Conservation (phyloP, 2,888 invertebrate species). For the Xylota segnis region DNA sequence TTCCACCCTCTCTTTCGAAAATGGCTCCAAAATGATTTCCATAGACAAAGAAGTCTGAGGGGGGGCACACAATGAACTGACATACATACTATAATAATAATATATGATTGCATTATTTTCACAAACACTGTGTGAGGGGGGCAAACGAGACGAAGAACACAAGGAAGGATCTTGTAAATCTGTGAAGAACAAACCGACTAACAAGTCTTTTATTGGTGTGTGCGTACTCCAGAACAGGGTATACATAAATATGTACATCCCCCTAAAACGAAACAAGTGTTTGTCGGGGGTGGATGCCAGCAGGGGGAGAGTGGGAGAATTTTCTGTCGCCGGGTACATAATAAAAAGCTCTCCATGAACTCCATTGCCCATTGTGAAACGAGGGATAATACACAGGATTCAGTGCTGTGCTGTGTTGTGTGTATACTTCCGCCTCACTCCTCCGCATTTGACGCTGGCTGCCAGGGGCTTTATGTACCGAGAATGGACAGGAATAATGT, state of each 20-base stretch:
- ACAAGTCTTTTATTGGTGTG: conserved; percentile 74
- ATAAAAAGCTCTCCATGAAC: conserved; percentile 75
- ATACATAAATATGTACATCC: conserved; percentile 23
- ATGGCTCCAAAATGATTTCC: conserved; percentile 45
- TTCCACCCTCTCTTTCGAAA: conserved; percentile 46
- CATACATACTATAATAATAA: conserved; percentile 75
- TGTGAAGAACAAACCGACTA: conserved; percentile 76
- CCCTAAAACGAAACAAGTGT: conserved; percentile 47
- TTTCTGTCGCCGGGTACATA: conserved; percentile 73
- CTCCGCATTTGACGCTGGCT: conserved; percentile 24
- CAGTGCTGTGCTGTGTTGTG: conserved; percentile 17
- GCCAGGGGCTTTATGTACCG: conserved; percentile 63
- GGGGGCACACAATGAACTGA: conserved; percentile 66
- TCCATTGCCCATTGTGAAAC: conserved; percentile 66
- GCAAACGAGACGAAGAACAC: conserved; percentile 14
- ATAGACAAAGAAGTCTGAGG: conserved; percentile 39
- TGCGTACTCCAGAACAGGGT: conserved; percentile 50
- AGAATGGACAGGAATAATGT: conserved; percentile 48
- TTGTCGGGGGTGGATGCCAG: conserved; percentile 24
- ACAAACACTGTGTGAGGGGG: conserved; percentile 29
- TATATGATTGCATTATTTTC: conserved; percentile 76
- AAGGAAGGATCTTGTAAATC: conserved; percentile 75
- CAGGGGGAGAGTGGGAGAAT: conserved; percentile 12
- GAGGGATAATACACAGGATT: conserved; percentile 67
- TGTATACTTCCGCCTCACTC: neutral